Evolutionary conservation across 2,113 vertebrate genomes (phyloP).

Genomic region (Origma solitaria): DNA sequence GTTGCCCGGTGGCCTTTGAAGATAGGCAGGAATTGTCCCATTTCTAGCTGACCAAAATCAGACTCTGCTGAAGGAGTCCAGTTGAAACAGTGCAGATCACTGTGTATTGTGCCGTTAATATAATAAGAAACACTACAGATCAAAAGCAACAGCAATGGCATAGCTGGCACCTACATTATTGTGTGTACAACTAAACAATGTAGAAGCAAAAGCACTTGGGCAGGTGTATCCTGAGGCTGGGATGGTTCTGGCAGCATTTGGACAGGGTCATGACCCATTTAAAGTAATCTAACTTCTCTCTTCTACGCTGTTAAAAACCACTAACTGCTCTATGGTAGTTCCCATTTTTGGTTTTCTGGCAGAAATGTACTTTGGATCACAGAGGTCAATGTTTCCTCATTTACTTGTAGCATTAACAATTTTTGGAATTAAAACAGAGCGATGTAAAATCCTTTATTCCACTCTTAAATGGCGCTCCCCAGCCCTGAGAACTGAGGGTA

Average conservation of each 20-base stretch:
- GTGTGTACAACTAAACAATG: not conserved
- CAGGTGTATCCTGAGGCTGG: not conserved
- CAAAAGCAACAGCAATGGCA: not conserved
- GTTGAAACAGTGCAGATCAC: not conserved
- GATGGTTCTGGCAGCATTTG: not conserved
- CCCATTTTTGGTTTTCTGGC: not conserved
- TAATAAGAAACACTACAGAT: not conserved
- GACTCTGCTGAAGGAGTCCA: not conserved
- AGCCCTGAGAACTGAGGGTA: not conserved
- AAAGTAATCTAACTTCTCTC: not conserved
- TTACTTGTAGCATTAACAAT: not conserved
- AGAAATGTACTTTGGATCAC: not conserved
- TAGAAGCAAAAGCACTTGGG: not conserved
- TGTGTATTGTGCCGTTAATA: too few species aligned
- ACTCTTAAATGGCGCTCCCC: not conserved
- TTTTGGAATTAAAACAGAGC: not conserved
- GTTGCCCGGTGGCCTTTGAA: not conserved
- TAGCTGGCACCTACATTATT: not conserved
- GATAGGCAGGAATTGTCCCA: not conserved
- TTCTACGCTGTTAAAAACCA: not conserved
- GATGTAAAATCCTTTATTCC: not conserved
- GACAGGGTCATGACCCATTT: not conserved
- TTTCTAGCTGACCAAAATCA: not conserved
- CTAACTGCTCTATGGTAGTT: not conserved
- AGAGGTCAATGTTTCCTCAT: not conserved